Percentiles rank a stretch among this genome's conserved stretches.
phyloP scores from a whole-genome alignment of 2,113 vertebrate genomes.

The Barbus barbus region DNA sequence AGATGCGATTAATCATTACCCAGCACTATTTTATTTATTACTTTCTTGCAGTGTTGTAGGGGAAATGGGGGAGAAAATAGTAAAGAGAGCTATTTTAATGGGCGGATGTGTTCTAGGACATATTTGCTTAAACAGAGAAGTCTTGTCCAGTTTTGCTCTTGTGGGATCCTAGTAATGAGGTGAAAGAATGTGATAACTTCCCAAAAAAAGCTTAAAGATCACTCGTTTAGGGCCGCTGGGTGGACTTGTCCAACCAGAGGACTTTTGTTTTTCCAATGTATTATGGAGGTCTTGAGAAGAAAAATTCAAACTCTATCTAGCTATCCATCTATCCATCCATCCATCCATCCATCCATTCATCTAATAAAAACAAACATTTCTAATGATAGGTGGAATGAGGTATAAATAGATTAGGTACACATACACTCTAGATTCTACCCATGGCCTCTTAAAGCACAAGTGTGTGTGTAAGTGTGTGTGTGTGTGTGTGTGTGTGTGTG shows the following conservation, averaged over 20 bases:
- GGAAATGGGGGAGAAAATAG: background rate
- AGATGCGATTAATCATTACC: too few species aligned
- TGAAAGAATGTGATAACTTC: background rate
- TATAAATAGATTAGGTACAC: background rate
- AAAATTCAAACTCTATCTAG: too few species aligned
- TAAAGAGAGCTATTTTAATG: background rate
- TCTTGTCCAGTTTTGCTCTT: background rate
- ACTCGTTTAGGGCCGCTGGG: too few species aligned
- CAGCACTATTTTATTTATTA: background rate
- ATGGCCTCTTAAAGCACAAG: constrained; percentile 25
- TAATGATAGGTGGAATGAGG: background rate
- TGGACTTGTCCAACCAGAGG: too few species aligned
- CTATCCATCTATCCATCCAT: too few species aligned
- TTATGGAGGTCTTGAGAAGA: too few species aligned
- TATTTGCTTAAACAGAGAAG: background rate
- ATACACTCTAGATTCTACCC: constrained; percentile 1
- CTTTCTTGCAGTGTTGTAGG: background rate
- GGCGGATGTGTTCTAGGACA: background rate
- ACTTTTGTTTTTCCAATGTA: too few species aligned
- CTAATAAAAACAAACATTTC: background rate
- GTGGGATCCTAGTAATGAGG: background rate
- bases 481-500: constrained; percentile 22
- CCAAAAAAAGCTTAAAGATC: background rate
- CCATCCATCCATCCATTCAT: too few species aligned
- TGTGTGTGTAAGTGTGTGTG: constrained; percentile 31